Base-by-base conservation (phyloP, 1,140 invertebrate species). In the Tetranychus cinnabarinus region DNA sequence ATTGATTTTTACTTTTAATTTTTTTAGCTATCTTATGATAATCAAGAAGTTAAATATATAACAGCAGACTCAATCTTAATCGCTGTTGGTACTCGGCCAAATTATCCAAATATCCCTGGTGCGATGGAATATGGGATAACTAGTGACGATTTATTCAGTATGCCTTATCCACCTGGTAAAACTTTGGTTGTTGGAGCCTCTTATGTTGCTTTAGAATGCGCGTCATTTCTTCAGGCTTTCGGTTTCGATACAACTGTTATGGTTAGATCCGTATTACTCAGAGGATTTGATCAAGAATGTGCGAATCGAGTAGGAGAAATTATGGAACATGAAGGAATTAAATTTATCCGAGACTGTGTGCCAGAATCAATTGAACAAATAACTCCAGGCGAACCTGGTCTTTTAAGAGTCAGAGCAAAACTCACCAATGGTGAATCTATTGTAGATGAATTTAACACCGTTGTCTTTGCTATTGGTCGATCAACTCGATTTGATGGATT, bases 211-310 rank as follows among this genome's bases (percentile, higher is more conserved):
- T 75, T 98, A 60, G 93, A 98, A 74, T 97, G 92, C 76, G 92
- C 91, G 58, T 93, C 92, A 2, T 97, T 96, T 72, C 75, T 96
- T 31, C 81, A 83, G 67, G 88, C 84, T 8, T 72, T 97, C 50
- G 91, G 65, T 15, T 47, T 68, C 10, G 65, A 70, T 63, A 64
- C 67, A 7, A 66, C 68, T 8, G 66, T 72, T 5, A 69, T 77
- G 75, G 73, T 64, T 0, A 78, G 93, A 3, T 97, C 92, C 0
- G 85, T 97, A 64, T 78, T 93, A 15, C 76, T 98, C 36, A 80
- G 92, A 68, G 92, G 90, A 35, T 97, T 97, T 73, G 93, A 98
- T 76, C 90, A 91, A 73, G 87, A 97, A 77, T 96, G 97, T 83
- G 89, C 91, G 3, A 77, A 80, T 45, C 77, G 83, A 63, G 79